Conservation (phyloP, 1,140 invertebrate genomes). For the Papilio aristodemus region DNA sequence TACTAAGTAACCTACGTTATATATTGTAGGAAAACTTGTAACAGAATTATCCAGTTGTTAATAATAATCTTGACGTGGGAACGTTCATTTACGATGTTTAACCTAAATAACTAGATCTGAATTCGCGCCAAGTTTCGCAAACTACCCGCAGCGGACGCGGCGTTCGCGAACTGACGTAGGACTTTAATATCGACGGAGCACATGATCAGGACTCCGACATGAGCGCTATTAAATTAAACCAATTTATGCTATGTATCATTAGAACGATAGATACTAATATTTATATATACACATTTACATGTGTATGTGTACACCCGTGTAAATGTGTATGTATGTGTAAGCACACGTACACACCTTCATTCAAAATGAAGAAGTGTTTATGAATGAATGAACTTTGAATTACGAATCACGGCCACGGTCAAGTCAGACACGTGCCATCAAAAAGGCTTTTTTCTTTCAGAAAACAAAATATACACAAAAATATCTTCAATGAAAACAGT, state of each 20-base stretch:
- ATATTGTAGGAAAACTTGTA: neutral
- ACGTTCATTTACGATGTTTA: slow-evolving; percentile 14
- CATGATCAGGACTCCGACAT: slow-evolving; percentile 4
- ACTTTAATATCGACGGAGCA: neutral
- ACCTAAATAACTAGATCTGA: slow-evolving; percentile 15
- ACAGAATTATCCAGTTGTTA: neutral
- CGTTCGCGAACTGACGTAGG: neutral
- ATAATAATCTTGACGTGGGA: neutral
- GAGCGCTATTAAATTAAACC: neutral
- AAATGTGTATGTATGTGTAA: too few relatives aligned
- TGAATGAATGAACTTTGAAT: too few relatives aligned
- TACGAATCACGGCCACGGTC: too few relatives aligned
- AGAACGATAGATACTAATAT: neutral
- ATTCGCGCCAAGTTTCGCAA: slow-evolving; percentile 15
- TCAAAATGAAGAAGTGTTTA: too few relatives aligned
- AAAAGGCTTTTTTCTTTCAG: neutral
- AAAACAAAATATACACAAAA: neutral
- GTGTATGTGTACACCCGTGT: neutral
- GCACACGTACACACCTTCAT: too few relatives aligned
- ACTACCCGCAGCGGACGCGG: neutral
- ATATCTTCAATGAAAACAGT: neutral
- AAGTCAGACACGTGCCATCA: too few relatives aligned
- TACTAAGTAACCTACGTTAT: neutral
- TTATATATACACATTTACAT: neutral
- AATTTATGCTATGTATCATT: neutral